Evolutionary conservation across 1,140 invertebrate species (phyloP).

Genomic region (Brachionus manjavacas): DNA sequence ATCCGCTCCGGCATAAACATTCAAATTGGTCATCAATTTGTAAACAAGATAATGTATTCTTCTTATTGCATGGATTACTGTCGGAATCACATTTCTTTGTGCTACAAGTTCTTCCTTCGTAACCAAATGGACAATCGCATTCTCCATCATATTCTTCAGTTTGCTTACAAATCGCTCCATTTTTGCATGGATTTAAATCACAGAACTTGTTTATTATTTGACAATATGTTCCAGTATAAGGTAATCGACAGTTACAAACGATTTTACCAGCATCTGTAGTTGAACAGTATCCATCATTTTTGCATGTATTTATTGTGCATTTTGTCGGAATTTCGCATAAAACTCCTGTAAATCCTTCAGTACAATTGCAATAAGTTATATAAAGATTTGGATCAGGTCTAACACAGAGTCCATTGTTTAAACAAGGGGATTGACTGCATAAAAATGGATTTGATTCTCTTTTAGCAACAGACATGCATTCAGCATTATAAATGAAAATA

Average conservation of each 20-base stretch:
- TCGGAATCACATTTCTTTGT: neutral
- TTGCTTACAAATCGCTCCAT: neutral
- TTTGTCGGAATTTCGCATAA: neutral
- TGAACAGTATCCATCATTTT: neutral
- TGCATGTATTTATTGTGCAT: neutral
- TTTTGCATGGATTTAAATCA: neutral
- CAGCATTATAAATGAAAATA: no score
- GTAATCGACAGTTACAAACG: neutral
- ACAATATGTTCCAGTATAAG: neutral
- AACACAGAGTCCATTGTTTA: neutral
- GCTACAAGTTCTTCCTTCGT: neutral
- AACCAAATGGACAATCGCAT: neutral
- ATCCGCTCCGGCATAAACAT: neutral
- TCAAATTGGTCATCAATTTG: neutral
- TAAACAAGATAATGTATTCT: neutral
- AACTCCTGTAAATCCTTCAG: neutral
- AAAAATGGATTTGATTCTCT: neutral
- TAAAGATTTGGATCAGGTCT: neutral
- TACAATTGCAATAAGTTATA: neutral
- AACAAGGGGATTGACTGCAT: neutral
- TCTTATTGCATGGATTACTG: neutral
- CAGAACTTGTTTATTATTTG: neutral
- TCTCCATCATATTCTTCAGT: neutral
- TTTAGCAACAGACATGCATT: neutral
- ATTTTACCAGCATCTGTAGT: neutral